These are phyloP conservation scores for Phymanthus crucifer DNA, from an alignment of 92 coral and sea anemone genomes.

Conservation along the genomic window DNA sequence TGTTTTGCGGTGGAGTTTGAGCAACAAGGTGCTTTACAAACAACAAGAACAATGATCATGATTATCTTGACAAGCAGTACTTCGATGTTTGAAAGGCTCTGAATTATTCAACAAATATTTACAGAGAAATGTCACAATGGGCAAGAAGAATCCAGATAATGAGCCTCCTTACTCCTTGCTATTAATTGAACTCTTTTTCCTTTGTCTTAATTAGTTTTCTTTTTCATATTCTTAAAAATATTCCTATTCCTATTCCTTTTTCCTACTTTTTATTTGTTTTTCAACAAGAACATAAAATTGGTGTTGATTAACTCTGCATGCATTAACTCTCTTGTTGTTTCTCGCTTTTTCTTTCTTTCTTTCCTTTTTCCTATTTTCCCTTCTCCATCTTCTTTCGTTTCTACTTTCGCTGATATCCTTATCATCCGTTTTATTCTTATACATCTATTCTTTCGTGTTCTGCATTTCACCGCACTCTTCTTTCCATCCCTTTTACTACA, in stretches of 20 bases:
- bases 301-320: not conserved
- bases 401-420: too few relatives aligned
- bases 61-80: not conserved
- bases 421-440: too few relatives aligned
- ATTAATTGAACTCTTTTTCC: not conserved
- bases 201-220: not conserved
- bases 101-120: constrained; percentile 5
- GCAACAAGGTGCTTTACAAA: too few relatives aligned
- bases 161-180: not conserved
- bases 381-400: not conserved
- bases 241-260: not conserved
- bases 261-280: not conserved
- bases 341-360: not conserved
- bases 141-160: not conserved
- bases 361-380: too few relatives aligned
- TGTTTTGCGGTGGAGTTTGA: not conserved
- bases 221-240: not conserved
- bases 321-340: not conserved
- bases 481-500: too few relatives aligned
- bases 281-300: not conserved
- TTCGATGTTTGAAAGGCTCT: not conserved
- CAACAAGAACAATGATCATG: not conserved
- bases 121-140: not conserved
- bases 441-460: too few relatives aligned
- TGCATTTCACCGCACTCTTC: too few relatives aligned